phyloP scores from a whole-genome alignment of 2,888 invertebrate species.

The Parasteatoda lunata region DNA sequence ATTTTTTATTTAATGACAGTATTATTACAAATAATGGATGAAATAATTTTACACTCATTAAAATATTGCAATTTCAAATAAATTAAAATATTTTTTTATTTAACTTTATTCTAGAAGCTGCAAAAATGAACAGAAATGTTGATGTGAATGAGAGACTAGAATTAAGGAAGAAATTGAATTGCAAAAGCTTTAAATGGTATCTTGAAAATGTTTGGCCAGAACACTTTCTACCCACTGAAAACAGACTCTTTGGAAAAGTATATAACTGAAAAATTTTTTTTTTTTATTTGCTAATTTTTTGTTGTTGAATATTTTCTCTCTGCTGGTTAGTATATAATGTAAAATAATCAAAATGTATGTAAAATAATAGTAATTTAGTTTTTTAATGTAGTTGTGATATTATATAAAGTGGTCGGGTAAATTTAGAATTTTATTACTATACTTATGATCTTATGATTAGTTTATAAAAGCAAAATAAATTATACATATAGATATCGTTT shows the following conservation, averaged over 20 bases:
- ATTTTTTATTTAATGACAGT: too few relatives aligned
- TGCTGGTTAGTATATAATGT: constrained; percentile 11
- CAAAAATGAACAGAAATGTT: constrained; percentile 79
- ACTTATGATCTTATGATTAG: not conserved
- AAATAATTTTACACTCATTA: too few relatives aligned
- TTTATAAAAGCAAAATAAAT: not conserved
- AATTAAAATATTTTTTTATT: not conserved
- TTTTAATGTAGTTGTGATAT: not conserved
- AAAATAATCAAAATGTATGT: not conserved
- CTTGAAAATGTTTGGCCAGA: constrained; percentile 95
- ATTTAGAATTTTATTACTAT: not conserved
- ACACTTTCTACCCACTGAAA: constrained; percentile 92
- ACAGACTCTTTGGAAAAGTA: constrained; percentile 92
- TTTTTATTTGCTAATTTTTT: not conserved
- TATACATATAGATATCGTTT: not conserved
- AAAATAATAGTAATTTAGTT: not conserved
- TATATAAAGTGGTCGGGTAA: not conserved
- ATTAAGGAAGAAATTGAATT: constrained; percentile 82
- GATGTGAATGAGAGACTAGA: constrained; percentile 80
- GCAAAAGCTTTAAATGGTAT: constrained; percentile 94
- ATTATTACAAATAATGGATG: too few relatives aligned
- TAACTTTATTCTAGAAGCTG: constrained; percentile 77
- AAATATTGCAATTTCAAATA: too few relatives aligned
- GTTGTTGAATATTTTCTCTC: not conserved
- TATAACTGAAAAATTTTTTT: constrained; percentile 68